Evolutionary conservation across 2,888 invertebrate species (phyloP), one percentile per base, ranked within the genome.

Genomic region (Stomorhina lunata): DNA sequence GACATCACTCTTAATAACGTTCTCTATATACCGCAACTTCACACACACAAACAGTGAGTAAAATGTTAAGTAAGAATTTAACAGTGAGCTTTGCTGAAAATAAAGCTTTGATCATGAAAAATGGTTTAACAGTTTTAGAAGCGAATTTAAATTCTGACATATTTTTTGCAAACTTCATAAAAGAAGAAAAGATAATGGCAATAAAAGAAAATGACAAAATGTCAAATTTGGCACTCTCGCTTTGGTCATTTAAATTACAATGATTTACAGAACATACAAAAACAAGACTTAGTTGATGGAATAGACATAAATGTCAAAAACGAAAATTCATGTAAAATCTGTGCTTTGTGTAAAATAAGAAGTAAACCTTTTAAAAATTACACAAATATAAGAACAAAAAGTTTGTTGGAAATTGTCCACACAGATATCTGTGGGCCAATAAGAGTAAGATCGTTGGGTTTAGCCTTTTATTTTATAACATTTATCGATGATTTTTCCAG

Each of bases 201-300:
- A 22, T 48, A 10, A 20, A 22, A 15, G 22, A 72, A 50, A 48
- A 27, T n/a, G n/a, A n/a, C 4, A 29, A 53, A 50, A 50, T 27
- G 34, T 29, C 17, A 53, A 53, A 72, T 22, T 22, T 53, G 50
- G 50, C 68, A 68, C 22, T 17, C 7, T 12, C 20, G 61, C 4
- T 68, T 45, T 29, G 68, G 68, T 5, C 68, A 68, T 50, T 34
- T 50, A 63, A 75, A 45, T 50, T 63, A 32, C 9, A 27, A 17
- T 20, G 43, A 22, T 20, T 29, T 61, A 25, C 9, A 25, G 27
- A 43, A 48, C 15, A 45, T 48, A 10, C 17, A 9, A 32, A 61
- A 45, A 5, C 2, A 22, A n/a, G 2, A 48, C 12, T 32, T 75
- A 50, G 75, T 75, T 4, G 32, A 40, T 40, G 65, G 75, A 17